Percentiles rank a stretch among this genome's conserved stretches.
Evolutionary conservation across 2,888 invertebrate species (phyloP).

Genomic region (Tiphia femorata): DNA sequence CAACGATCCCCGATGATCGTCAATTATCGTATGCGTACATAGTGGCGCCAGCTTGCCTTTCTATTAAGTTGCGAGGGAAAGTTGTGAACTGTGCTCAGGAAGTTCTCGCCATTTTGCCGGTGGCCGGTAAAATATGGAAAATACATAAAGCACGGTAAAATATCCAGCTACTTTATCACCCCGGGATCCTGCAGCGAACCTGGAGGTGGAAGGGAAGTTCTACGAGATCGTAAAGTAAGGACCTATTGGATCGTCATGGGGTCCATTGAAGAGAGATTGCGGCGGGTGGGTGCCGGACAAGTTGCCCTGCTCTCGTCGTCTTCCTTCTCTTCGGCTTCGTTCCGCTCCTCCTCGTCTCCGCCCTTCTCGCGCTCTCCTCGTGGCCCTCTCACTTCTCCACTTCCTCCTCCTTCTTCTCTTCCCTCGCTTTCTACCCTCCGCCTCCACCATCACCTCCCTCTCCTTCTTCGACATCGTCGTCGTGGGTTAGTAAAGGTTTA

Average conservation of each 20-base stretch:
- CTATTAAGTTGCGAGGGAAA: conserved; percentile 15
- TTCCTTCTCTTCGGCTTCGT: conserved; percentile 32
- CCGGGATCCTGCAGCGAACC: conserved; percentile 33
- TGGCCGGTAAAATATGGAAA: conserved; percentile 40
- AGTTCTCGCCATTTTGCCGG: conserved; percentile 27
- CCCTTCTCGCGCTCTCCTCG: no score
- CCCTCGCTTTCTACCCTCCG: conserved; percentile 28
- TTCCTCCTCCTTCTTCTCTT: conserved; percentile 19
- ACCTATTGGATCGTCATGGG: conserved; percentile 48
- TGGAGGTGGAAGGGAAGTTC: conserved; percentile 30
- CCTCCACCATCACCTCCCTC: conserved; percentile 32
- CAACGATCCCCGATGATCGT: conserved; percentile 21
- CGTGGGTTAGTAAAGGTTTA: conserved; percentile 58
- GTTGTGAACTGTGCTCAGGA: conserved; percentile 14
- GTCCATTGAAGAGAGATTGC: conserved; percentile 44
- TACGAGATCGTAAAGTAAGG: conserved; percentile 51
- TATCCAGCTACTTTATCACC: conserved; percentile 37
- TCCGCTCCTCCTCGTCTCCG: conserved; percentile 24
- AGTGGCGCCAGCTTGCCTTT: conserved; percentile 27
- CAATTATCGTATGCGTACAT: conserved; percentile 10
- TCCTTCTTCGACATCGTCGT: conserved; percentile 21
- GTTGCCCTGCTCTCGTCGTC: no score
- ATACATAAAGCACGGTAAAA: conserved; percentile 42
- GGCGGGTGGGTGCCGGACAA: conserved; percentile 28
- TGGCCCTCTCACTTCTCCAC: conserved; percentile 31